Percentiles rank a stretch among this genome's conserved stretches.
phyloP scores from a whole-genome alignment of 2,113 vertebrate species.

The Nyctereutes procyonoides region DNA sequence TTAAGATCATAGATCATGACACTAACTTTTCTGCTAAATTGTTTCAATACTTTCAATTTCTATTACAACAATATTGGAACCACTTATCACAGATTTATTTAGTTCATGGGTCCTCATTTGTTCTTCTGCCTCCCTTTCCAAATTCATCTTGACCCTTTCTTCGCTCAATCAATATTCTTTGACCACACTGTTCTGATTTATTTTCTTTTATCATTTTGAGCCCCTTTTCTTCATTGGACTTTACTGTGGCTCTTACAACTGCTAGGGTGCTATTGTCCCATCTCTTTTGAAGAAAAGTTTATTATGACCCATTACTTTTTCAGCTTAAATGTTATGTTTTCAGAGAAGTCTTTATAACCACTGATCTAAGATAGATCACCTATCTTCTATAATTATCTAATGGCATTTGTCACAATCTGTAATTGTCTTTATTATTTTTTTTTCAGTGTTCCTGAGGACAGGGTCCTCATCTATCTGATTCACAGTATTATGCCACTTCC shows the following conservation, averaged over 20 bases:
- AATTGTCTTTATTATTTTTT: background rate
- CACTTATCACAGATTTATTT: background rate
- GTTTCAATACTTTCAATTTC: background rate
- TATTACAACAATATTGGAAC: background rate
- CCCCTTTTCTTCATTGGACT: background rate
- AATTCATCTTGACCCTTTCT: background rate
- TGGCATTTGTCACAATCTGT: background rate
- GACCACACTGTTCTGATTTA: background rate
- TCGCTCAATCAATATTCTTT: background rate
- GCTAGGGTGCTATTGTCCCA: background rate
- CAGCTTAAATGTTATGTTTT: background rate
- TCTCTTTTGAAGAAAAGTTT: background rate
- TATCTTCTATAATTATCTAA: background rate
- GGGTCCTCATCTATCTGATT: background rate
- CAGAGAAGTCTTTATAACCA: background rate
- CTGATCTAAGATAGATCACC: background rate
- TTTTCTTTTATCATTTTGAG: slow-evolving; percentile 15
- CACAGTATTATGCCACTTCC: background rate
- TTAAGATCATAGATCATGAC: background rate
- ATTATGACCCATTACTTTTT: background rate
- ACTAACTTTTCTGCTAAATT: background rate
- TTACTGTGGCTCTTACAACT: background rate
- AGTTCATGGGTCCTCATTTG: background rate
- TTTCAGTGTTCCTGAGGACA: background rate
- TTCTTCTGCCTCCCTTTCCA: background rate